phyloP scores from a whole-genome alignment of 2,888 invertebrate genomes.

The Ormyrus pomaceus region DNA sequence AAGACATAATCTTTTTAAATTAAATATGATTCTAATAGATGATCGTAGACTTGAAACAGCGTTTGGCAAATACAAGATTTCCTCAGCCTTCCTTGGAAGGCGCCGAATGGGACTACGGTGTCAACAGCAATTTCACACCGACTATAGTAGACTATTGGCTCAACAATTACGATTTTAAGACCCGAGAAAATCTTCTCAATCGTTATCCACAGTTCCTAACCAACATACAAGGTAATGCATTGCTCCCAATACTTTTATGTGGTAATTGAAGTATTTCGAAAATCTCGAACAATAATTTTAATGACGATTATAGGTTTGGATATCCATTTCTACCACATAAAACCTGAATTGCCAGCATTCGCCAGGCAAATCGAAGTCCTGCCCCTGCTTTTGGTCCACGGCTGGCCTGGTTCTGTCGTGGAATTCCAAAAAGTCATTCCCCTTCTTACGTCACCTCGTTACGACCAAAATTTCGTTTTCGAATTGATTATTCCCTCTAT shows the following conservation, averaged over 20 bases:
- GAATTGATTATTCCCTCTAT: constrained; percentile 79
- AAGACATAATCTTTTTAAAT: too few species aligned
- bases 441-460: constrained; percentile 78
- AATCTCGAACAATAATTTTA: background rate
- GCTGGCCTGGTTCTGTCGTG: constrained; percentile 93
- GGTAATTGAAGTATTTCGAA: too few species aligned
- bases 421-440: constrained; percentile 90
- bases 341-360: constrained; percentile 74
- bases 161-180: constrained; percentile 78
- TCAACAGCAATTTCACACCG: constrained; percentile 75
- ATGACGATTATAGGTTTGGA: constrained; percentile 75
- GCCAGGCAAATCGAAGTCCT: constrained; percentile 72
- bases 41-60: constrained; percentile 69
- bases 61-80: constrained; percentile 70
- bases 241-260: background rate
- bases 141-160: constrained; percentile 78
- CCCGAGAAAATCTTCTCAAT: constrained; percentile 77
- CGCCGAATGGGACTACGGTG: constrained; percentile 76
- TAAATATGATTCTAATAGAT: constrained; percentile 50
- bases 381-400: constrained; percentile 87
- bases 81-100: constrained; percentile 62
- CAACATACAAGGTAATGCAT: constrained; percentile 66
- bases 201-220: constrained; percentile 73
- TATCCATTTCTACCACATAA: constrained; percentile 83
- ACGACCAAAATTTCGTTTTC: constrained; percentile 79